phyloP scores from a whole-genome alignment of 2,797 vertebrate species.

The Microctenopoma stevenorrisi region DNA sequence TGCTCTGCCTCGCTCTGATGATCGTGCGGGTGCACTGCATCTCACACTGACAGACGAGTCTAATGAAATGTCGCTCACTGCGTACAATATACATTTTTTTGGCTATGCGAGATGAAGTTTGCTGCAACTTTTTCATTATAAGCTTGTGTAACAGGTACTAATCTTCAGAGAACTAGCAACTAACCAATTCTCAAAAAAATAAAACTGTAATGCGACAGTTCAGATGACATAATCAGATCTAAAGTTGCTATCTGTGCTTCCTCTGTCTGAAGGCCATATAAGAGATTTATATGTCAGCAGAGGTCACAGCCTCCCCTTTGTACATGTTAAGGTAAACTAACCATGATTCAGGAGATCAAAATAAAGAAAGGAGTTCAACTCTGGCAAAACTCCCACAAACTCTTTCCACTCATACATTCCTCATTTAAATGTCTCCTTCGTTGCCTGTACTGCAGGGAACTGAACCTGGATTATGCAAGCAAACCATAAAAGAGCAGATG shows the following conservation, averaged over 20 bases:
- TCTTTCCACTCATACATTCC: conserved; percentile 25
- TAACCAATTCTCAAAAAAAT: not conserved
- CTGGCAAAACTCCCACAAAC: conserved; percentile 30
- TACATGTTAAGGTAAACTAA: conserved; percentile 4
- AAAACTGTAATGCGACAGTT: not conserved
- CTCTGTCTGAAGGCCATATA: conserved; percentile 9
- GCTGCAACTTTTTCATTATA: no score
- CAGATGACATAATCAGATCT: not conserved
- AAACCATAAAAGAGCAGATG: conserved; percentile 31
- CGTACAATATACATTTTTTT: not conserved
- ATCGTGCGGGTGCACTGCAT: not conserved
- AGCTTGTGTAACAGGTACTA: not conserved
- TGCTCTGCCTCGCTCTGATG: not conserved
- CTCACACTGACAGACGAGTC: not conserved
- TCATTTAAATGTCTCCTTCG: conserved; percentile 14
- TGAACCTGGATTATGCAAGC: conserved; percentile 21
- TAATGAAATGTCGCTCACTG: not conserved
- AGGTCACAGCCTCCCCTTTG: not conserved
- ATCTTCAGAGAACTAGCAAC: not conserved
- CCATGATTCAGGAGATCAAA: not conserved
- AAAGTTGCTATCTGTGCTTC: conserved; percentile 1
- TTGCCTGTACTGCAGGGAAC: conserved; percentile 9
- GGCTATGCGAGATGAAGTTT: not conserved
- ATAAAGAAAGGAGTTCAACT: conserved; percentile 15
- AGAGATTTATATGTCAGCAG: not conserved